Evolutionary conservation across 2,888 invertebrate genomes (phyloP).

Genomic region (Apamea monoglypha): DNA sequence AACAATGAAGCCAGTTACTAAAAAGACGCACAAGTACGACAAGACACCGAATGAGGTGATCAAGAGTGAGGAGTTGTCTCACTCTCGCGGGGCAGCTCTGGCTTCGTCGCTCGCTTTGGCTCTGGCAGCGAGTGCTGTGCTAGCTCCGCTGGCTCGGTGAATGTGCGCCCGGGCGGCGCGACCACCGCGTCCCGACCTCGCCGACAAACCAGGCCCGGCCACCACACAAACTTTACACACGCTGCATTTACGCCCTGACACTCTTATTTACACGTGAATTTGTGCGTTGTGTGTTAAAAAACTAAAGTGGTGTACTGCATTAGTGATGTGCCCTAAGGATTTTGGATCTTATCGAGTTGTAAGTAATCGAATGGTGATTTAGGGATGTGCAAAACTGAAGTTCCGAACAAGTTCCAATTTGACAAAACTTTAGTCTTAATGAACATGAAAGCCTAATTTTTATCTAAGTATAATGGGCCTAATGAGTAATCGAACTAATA

Average conservation of each 20-base stretch:
- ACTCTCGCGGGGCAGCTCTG: conserved; percentile 89
- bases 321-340: conserved; percentile 76
- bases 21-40: conserved; percentile 95
- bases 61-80: conserved; percentile 97
- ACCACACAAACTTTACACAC: conserved; percentile 83
- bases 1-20: conserved; percentile 91
- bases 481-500: conserved; percentile 85
- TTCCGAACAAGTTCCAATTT: conserved; percentile 66
- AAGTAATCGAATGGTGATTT: conserved; percentile 64
- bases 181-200: conserved; percentile 84
- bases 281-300: conserved; percentile 64
- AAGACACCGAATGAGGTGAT: conserved; percentile 97
- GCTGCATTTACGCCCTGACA: conserved; percentile 85
- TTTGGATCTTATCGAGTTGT: conserved; percentile 67
- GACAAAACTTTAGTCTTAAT: conserved; percentile 72
- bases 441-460: conserved; percentile 85
- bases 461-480: conserved; percentile 85
- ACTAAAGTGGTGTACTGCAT: conserved; percentile 64
- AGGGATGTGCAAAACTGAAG: conserved; percentile 65
- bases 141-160: conserved; percentile 89
- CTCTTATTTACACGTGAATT: conserved; percentile 86
- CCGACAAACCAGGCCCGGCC: conserved; percentile 86
- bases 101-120: conserved; percentile 87
- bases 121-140: conserved; percentile 85
- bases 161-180: conserved; percentile 87